Evolutionary conservation across 2,113 vertebrate species (phyloP).

Genomic region (Pedetes capensis): DNA sequence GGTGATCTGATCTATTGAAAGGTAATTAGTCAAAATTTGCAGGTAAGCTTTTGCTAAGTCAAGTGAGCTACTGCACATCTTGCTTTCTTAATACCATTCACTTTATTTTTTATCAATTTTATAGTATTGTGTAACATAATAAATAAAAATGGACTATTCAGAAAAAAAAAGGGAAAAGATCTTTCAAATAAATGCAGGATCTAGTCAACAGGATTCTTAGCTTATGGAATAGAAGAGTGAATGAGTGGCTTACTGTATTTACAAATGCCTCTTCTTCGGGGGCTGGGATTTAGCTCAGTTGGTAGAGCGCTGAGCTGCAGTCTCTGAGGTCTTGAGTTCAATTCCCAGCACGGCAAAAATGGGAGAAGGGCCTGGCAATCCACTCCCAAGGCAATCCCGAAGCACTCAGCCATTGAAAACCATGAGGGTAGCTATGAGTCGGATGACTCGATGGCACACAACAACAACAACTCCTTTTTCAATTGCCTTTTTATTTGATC

Average conservation of each 20-base stretch:
- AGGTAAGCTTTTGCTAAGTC: neutral
- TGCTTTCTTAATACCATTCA: neutral
- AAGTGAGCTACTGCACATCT: neutral
- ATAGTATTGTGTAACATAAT: neutral
- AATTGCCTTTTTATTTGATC: conserved; percentile 21
- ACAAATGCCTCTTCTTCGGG: neutral
- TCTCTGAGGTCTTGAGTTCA: too few species aligned
- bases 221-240: neutral
- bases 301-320: too few species aligned
- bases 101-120: neutral
- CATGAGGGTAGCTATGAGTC: too few species aligned
- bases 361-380: too few species aligned
- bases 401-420: too few species aligned
- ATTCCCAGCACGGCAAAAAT: too few species aligned
- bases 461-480: too few species aligned
- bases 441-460: too few species aligned
- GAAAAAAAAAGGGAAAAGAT: neutral
- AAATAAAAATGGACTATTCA: neutral
- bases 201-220: neutral
- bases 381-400: too few species aligned
- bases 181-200: conserved; percentile 4
- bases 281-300: too few species aligned
- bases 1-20: neutral
- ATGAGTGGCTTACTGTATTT: neutral
- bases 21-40: neutral